These are phyloP conservation scores for Propithecus coquereli DNA, from an alignment of 2,113 vertebrate species.

Conservation along the genomic window DNA sequence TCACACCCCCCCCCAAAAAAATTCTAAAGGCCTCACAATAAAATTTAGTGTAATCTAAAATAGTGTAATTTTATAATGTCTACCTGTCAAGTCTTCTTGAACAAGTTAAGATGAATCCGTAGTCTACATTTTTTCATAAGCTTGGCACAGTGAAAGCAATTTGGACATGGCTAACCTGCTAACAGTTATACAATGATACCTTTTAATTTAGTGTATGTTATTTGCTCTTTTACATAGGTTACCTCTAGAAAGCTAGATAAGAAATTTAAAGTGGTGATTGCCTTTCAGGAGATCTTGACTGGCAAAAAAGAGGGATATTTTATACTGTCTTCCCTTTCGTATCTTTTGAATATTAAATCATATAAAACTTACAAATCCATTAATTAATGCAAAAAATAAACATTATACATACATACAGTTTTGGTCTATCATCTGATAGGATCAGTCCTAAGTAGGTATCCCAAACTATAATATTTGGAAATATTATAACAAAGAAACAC, in stretches of 20 bases:
- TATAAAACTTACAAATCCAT: not conserved
- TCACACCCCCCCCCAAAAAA: not conserved
- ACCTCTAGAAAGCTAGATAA: not conserved
- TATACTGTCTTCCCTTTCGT: not conserved
- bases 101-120: not conserved
- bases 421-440: not conserved
- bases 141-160: not conserved
- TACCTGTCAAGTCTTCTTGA: not conserved
- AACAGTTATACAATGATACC: not conserved
- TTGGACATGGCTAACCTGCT: not conserved
- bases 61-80: not conserved
- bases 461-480: constrained; percentile 26
- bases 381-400: not conserved
- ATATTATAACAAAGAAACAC: not conserved
- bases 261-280: not conserved
- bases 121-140: constrained; percentile 8
- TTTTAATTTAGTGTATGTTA: not conserved
- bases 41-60: not conserved
- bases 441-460: not conserved
- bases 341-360: constrained; percentile 6
- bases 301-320: not conserved
- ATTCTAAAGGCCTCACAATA: constrained; percentile 10
- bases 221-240: not conserved
- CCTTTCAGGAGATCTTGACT: not conserved
- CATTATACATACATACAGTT: not conserved